A percentile compares a stretch with the other conserved stretches of the same genome.
phyloP scores from a whole-genome alignment of 37 sponge, comb jelly and placozoan species.

The Aphrocallistes beatrix region DNA sequence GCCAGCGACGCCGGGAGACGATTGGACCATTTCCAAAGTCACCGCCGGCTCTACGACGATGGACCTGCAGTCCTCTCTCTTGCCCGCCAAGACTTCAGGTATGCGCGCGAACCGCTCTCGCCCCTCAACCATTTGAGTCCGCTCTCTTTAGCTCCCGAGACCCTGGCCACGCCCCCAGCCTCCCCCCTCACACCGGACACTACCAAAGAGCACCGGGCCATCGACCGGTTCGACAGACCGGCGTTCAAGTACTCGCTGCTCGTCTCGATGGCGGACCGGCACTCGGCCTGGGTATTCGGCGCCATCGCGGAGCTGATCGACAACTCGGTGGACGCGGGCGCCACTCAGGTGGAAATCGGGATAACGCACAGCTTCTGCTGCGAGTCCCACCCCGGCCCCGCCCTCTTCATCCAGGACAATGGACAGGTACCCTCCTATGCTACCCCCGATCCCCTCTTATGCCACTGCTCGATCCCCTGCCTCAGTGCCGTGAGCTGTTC shows the following conservation, averaged over 20 bases:
- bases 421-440: background rate
- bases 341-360: background rate
- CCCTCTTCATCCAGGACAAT: background rate
- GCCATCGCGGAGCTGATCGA: slow-evolving; percentile 4
- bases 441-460: too few species aligned
- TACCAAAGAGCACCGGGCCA: background rate
- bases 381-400: background rate
- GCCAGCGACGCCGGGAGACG: background rate
- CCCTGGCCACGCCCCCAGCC: slow-evolving; percentile 13
- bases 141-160: background rate
- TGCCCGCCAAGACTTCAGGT: background rate
- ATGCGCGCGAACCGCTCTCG: background rate
- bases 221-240: slow-evolving; percentile 16
- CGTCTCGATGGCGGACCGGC: slow-evolving; percentile 4
- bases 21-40: slow-evolving; percentile 6
- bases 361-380: background rate
- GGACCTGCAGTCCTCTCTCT: background rate
- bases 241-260: slow-evolving; percentile 6
- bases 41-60: background rate
- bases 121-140: background rate
- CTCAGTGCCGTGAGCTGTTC: too few species aligned
- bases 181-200: slow-evolving; percentile 12
- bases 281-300: slow-evolving; percentile 10
- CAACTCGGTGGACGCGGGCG: slow-evolving; percentile 1
- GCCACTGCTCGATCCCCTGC: too few species aligned